A percentile compares a stretch with the other conserved stretches of the same genome.
These are phyloP conservation scores for Danio albolineatus DNA, from an alignment of 2,797 vertebrate genomes.

Conservation along the genomic window DNA sequence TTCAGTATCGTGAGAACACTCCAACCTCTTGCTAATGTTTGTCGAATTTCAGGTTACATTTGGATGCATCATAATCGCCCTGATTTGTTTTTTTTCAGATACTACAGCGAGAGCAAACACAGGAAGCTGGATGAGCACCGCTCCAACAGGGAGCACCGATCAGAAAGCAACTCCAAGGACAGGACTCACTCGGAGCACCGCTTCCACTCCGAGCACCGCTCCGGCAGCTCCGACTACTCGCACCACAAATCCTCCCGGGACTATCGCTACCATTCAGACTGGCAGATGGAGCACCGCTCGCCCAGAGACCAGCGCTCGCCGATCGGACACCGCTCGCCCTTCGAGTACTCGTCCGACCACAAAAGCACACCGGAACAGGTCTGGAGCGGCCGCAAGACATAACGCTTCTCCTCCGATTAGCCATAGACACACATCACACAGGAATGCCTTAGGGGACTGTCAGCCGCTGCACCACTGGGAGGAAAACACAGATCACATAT, in stretches of 20 bases:
- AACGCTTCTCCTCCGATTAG: conserved; percentile 81
- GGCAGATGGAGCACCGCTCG: conserved; percentile 92
- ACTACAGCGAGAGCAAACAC: conserved; percentile 89
- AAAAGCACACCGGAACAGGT: conserved; percentile 96
- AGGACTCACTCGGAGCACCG: conserved; percentile 81
- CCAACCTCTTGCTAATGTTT: too few relatives aligned
- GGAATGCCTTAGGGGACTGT: conserved; percentile 96
- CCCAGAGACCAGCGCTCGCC: conserved; percentile 92
- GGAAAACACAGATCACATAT: conserved; percentile 71
- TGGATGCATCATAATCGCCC: neutral
- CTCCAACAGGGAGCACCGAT: conserved; percentile 88
- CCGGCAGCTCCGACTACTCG: conserved; percentile 84
- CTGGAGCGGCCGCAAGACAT: conserved; percentile 97
- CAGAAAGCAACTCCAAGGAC: conserved; percentile 87
- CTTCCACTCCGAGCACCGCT: conserved; percentile 83
- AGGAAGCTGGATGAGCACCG: conserved; percentile 93
- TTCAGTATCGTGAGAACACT: too few relatives aligned
- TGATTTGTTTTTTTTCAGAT: conserved; percentile 64
- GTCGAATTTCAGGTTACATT: neutral
- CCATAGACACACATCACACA: conserved; percentile 91
- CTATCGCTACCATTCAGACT: conserved; percentile 95
- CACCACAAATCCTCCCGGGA: conserved; percentile 88
- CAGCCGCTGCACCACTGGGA: conserved; percentile 82
- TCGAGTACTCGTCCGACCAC: conserved; percentile 94
- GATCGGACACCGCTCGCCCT: conserved; percentile 89